These are phyloP conservation scores for Amaurobius ferox DNA, from an alignment of 2,888 invertebrate genomes.

Conservation along the genomic window DNA sequence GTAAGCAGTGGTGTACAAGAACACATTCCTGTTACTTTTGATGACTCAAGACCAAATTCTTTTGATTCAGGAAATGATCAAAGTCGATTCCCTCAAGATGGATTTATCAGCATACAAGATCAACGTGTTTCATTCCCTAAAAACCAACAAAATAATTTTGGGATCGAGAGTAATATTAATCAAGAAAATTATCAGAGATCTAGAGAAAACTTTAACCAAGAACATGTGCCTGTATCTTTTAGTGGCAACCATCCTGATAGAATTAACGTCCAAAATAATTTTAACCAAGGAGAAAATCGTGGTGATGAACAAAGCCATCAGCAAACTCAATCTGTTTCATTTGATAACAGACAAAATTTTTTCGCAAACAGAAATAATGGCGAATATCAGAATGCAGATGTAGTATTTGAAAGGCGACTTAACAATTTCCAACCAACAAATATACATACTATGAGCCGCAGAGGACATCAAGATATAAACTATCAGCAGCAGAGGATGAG, in stretches of 20 bases:
- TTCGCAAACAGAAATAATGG: neutral
- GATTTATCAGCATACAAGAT: neutral
- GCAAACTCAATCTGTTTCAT: neutral
- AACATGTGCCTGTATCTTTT: neutral
- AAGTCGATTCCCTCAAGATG: neutral
- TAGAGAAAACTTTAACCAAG: neutral
- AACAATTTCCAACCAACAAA: neutral
- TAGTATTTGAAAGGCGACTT: neutral
- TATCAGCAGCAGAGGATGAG: conserved; percentile 30
- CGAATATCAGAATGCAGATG: neutral
- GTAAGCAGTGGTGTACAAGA: no score
- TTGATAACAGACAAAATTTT: neutral
- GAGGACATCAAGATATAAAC: neutral
- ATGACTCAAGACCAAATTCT: neutral
- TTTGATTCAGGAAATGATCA: neutral
- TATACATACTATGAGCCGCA: neutral
- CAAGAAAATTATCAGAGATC: neutral
- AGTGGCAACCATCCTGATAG: neutral
- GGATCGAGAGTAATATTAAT: neutral
- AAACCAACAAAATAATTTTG: neutral
- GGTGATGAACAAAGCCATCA: neutral
- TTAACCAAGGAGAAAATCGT: neutral
- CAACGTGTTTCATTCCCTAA: no score
- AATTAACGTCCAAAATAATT: neutral
- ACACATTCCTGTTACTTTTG: neutral